These are phyloP conservation scores for Acronicta leporina DNA, from an alignment of 2,888 invertebrate species.

Conservation along the genomic window DNA sequence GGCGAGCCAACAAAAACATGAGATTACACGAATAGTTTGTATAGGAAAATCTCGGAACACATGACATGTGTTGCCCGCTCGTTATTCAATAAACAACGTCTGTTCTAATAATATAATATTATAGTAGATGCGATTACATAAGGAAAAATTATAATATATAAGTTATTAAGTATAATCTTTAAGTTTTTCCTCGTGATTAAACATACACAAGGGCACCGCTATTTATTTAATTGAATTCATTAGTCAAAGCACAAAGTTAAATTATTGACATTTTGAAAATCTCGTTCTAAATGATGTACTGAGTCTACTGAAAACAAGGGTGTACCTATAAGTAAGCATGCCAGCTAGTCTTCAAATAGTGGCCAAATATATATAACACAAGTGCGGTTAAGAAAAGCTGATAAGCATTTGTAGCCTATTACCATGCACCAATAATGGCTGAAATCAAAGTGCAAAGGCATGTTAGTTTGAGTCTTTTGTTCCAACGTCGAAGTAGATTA, in stretches of 20 bases:
- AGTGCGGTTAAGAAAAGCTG: background rate
- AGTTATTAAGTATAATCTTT: too few species aligned
- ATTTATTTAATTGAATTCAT: too few species aligned
- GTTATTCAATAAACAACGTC: conserved; percentile 8
- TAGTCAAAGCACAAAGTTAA: too few species aligned
- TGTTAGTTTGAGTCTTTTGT: conserved; percentile 48
- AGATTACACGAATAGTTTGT: conserved; percentile 13
- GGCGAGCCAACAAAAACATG: conserved; percentile 23
- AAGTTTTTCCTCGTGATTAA: too few species aligned
- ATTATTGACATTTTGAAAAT: too few species aligned
- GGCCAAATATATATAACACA: background rate
- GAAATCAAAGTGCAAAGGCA: conserved; percentile 46
- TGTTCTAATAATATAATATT: background rate
- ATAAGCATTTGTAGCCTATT: conserved; percentile 4
- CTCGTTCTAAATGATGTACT: too few species aligned
- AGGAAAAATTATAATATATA: background rate
- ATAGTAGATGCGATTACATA: too few species aligned
- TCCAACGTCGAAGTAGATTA: conserved; percentile 52
- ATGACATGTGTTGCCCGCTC: conserved; percentile 12
- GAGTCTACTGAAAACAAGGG: too few species aligned
- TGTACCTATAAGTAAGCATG: too few species aligned
- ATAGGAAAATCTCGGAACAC: conserved; percentile 12
- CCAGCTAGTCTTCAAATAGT: too few species aligned
- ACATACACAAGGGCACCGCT: too few species aligned
- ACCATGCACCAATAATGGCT: conserved; percentile 29